These are phyloP conservation scores for Ophion costatus DNA, from an alignment of 2,888 invertebrate genomes.

Conservation along the genomic window DNA sequence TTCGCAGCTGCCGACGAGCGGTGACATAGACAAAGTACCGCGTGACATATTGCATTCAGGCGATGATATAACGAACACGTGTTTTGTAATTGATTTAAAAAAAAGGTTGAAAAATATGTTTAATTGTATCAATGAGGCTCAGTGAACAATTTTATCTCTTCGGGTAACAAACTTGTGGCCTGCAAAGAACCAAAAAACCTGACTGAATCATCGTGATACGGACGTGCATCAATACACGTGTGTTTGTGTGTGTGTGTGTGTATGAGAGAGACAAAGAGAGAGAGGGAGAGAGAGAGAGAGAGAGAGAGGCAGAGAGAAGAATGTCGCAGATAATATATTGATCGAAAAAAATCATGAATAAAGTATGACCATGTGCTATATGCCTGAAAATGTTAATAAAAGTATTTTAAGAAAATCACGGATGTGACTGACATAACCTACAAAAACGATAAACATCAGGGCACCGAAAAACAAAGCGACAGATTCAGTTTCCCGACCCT, in stretches of 20 bases:
- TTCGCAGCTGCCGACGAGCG: background rate
- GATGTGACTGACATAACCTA: background rate
- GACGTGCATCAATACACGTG: background rate
- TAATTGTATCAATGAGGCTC: background rate
- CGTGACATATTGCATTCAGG: slow-evolving; percentile 21
- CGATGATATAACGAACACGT: slow-evolving; percentile 51
- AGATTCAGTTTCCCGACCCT: background rate
- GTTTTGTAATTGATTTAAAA: slow-evolving; percentile 37
- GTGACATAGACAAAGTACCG: background rate
- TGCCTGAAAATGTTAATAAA: slow-evolving; percentile 51
- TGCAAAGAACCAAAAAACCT: slow-evolving; percentile 8
- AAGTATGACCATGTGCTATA: slow-evolving; percentile 37
- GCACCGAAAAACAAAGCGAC: too few species aligned
- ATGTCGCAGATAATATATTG: background rate
- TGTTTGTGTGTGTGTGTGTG: slow-evolving; percentile 10
- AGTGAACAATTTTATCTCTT: background rate
- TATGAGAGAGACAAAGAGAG: background rate
- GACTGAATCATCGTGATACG: background rate
- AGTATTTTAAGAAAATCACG: slow-evolving; percentile 56
- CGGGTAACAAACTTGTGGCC: background rate
- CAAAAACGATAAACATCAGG: background rate
- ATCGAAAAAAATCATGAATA: background rate
- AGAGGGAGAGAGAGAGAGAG: slow-evolving; percentile 45
- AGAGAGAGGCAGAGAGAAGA: slow-evolving; percentile 19
- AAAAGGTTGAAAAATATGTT: background rate